Percentiles rank a stretch among this genome's conserved stretches.
Conservation (phyloP, 2,888 invertebrate genomes). For the Periphyllus acericola region DNA sequence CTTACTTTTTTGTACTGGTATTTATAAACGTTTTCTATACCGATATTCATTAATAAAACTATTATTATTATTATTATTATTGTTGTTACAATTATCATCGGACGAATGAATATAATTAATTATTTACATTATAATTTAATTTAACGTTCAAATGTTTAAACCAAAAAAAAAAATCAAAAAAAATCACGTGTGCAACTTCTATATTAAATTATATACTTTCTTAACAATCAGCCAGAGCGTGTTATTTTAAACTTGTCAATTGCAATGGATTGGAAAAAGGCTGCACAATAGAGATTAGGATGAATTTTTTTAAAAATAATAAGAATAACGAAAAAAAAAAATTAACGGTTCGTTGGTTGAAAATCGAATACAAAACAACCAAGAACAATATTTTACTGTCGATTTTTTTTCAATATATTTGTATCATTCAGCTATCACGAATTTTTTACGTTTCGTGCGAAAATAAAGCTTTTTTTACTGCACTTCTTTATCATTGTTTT, state of each 20-base stretch:
- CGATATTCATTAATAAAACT: not conserved
- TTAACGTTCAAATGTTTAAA: slow-evolving; percentile 18
- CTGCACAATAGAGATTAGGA: slow-evolving; percentile 48
- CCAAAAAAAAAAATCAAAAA: slow-evolving; percentile 20
- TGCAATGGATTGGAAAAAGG: slow-evolving; percentile 54
- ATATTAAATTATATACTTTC: slow-evolving; percentile 16
- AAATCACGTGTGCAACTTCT: slow-evolving; percentile 33
- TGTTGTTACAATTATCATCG: slow-evolving; percentile 20
- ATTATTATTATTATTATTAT: slow-evolving; percentile 39
- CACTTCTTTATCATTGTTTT: slow-evolving; percentile 47
- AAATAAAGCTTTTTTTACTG: slow-evolving; percentile 55
- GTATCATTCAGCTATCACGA: slow-evolving; percentile 33
- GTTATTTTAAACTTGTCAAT: slow-evolving; percentile 54
- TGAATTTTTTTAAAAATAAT: slow-evolving; percentile 17
- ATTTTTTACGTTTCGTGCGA: slow-evolving; percentile 47
- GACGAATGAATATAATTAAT: not conserved
- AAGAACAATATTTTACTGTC: not conserved
- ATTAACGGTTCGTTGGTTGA: not conserved
- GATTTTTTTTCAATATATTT: slow-evolving; percentile 38
- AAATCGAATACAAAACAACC: not conserved
- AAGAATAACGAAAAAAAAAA: not conserved
- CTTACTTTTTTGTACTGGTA: slow-evolving; percentile 33
- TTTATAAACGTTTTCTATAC: slow-evolving; percentile 48
- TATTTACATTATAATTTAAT: not conserved
- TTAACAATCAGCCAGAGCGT: slow-evolving; percentile 50